phyloP scores from a whole-genome alignment of 1,140 invertebrate species.

The Lasioglossum baleicum region DNA sequence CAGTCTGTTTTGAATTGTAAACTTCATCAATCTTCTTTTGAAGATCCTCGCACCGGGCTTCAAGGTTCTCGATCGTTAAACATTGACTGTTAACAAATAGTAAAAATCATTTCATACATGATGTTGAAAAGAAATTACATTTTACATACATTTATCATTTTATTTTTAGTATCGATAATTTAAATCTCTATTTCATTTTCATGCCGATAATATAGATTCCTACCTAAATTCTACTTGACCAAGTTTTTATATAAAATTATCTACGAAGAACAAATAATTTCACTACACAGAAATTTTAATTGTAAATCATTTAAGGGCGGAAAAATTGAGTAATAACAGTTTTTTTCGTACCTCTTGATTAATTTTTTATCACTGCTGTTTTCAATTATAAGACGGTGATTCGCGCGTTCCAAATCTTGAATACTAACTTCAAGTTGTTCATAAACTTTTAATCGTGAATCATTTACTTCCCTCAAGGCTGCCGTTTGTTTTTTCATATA shows the following conservation, averaged over 20 bases:
- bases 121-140: no score
- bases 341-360: conserved; percentile 89
- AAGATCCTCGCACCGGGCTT: conserved; percentile 89
- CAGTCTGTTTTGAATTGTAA: conserved; percentile 76
- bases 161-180: no score
- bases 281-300: no score
- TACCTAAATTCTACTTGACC: no score
- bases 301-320: no score
- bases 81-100: conserved; percentile 81
- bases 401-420: conserved; percentile 93
- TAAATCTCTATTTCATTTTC: no score
- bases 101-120: no score
- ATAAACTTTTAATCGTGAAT: conserved; percentile 93
- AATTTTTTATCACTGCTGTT: conserved; percentile 92
- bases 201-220: no score
- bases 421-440: conserved; percentile 95
- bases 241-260: no score
- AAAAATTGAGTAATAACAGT: no score
- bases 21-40: conserved; percentile 89
- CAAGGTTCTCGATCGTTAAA: conserved; percentile 87
- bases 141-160: no score
- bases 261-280: no score
- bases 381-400: conserved; percentile 90
- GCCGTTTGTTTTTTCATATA: conserved; percentile 94
- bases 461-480: conserved; percentile 93